Conservation (phyloP, 2,113 vertebrate genomes). For the Hippocampus zosterae region DNA sequence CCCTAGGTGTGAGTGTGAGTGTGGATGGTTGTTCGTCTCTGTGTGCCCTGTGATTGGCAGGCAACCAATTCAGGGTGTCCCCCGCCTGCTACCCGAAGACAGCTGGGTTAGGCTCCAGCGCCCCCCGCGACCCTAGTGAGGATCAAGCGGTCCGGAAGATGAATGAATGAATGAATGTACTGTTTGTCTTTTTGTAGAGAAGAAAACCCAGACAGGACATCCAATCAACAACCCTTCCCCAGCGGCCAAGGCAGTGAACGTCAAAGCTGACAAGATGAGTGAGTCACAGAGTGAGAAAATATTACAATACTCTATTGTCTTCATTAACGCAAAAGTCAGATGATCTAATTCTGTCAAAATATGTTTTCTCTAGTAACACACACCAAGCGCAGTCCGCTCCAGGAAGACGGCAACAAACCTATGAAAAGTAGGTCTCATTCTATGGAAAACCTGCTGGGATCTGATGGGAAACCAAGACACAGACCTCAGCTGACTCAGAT, state of each 20-base stretch:
- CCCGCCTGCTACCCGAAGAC: too few relatives aligned
- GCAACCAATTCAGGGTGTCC: too few relatives aligned
- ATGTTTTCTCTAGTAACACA: constrained; percentile 10
- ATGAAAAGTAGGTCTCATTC: not conserved
- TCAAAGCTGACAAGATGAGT: not conserved
- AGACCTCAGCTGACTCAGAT: not conserved
- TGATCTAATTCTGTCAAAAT: not conserved
- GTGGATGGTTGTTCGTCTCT: too few relatives aligned
- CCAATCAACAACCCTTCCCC: not conserved
- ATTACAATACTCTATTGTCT: not conserved
- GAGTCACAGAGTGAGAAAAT: not conserved
- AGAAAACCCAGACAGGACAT: not conserved
- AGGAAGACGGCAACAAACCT: not conserved
- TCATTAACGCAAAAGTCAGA: not conserved
- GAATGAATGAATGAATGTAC: too few relatives aligned
- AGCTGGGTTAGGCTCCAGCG: too few relatives aligned
- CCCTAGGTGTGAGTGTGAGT: too few relatives aligned
- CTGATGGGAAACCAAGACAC: not conserved
- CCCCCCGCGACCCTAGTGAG: too few relatives aligned
- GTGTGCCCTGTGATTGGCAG: too few relatives aligned
- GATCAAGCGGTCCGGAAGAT: too few relatives aligned
- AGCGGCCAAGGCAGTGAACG: not conserved
- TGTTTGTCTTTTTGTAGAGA: too few relatives aligned
- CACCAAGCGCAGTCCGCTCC: not conserved
- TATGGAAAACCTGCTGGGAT: constrained; percentile 18